These are phyloP conservation scores for Actenoides lindsayi DNA, from an alignment of 2,113 vertebrate species.

Conservation along the genomic window DNA sequence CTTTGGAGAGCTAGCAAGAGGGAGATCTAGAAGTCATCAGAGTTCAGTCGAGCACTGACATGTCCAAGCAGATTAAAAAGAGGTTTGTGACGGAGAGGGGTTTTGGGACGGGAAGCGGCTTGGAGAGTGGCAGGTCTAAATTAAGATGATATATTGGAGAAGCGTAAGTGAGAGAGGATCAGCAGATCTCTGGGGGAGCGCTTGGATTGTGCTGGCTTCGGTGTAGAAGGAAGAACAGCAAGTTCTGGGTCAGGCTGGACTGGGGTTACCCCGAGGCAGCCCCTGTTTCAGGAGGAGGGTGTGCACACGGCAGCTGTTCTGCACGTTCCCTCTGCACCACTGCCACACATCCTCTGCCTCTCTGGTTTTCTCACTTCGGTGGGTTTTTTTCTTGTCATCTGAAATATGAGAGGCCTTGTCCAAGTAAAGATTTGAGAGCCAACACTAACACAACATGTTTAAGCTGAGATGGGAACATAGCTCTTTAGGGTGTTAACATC, in stretches of 20 bases:
- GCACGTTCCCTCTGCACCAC: fast-evolving
- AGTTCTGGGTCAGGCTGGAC: neutral
- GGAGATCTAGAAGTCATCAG: neutral
- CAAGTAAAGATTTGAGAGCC: neutral
- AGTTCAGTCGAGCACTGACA: neutral
- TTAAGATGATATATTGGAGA: neutral
- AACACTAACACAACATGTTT: neutral
- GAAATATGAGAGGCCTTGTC: fast-evolving
- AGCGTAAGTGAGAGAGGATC: neutral
- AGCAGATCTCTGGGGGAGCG: neutral
- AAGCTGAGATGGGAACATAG: neutral
- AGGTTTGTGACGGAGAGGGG: neutral
- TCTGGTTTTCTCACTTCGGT: fast-evolving
- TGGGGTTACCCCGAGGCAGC: neutral
- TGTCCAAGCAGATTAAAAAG: neutral
- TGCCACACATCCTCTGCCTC: neutral
- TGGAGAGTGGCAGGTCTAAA: neutral
- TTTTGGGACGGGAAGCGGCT: neutral
- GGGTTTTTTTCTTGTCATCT: neutral
- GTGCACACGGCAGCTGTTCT: neutral
- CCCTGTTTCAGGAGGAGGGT: neutral
- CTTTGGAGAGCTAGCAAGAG: neutral
- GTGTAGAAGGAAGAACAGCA: neutral
- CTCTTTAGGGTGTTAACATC: neutral
- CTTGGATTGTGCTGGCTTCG: neutral